Conservation (phyloP, 1,140 invertebrate genomes). For the Halotydeus destructor region DNA sequence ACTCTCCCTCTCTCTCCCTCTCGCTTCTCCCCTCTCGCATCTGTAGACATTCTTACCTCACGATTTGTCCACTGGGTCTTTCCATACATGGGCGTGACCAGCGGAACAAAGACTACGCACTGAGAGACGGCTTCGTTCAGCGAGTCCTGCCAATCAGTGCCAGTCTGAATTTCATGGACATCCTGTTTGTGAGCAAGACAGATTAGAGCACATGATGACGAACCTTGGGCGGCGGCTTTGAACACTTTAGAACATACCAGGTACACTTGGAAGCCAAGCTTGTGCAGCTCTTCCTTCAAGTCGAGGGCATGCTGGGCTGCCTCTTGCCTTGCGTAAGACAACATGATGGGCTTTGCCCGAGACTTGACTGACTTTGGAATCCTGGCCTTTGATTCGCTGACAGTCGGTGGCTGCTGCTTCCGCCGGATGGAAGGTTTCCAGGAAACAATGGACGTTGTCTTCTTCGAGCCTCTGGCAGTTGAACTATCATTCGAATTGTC, state of each 20-base stretch:
- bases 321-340: constrained; percentile 28
- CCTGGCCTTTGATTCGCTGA: constrained; percentile 16
- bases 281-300: constrained; percentile 24
- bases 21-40: too few species aligned
- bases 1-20: background rate
- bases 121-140: constrained; percentile 28
- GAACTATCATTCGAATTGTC: constrained; percentile 7
- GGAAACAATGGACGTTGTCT: constrained; percentile 5
- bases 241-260: constrained; percentile 20
- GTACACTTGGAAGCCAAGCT: constrained; percentile 25
- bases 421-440: constrained; percentile 12
- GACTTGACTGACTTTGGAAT: background rate
- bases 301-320: constrained; percentile 26
- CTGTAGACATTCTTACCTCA: constrained; percentile 25
- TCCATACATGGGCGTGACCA: constrained; percentile 27
- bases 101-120: constrained; percentile 28
- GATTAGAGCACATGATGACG: constrained; percentile 4
- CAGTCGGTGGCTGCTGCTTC: background rate
- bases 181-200: too few species aligned
- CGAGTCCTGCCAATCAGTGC: constrained; percentile 29
- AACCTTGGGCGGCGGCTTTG: too few species aligned
- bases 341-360: constrained; percentile 24
- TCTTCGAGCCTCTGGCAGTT: constrained; percentile 6
- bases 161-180: constrained; percentile 28
- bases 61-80: constrained; percentile 30